Evolutionary conservation across 2,113 vertebrate genomes (phyloP).

Genomic region (Melospiza georgiana): DNA sequence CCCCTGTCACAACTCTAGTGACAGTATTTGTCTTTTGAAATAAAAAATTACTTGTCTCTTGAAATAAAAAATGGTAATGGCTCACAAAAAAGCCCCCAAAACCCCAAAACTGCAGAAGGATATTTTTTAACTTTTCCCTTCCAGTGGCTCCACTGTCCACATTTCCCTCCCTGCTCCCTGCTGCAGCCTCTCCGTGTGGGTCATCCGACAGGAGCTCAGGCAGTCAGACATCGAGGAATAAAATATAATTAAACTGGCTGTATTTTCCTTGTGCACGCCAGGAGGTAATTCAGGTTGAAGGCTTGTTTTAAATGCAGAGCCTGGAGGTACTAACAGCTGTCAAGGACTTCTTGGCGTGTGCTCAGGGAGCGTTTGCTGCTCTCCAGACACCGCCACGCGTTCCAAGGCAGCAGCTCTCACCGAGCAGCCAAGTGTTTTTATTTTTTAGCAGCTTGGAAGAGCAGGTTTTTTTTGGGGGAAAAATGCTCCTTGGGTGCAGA

Average conservation of each 20-base stretch:
- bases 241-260: background rate
- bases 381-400: background rate
- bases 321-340: background rate
- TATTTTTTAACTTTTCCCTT: background rate
- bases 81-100: background rate
- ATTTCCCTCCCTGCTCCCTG: background rate
- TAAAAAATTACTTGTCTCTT: background rate
- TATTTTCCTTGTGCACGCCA: background rate
- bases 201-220: background rate
- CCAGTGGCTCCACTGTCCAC: background rate
- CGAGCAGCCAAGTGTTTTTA: background rate
- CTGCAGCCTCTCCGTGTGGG: rapidly evolving
- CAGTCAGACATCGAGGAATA: background rate
- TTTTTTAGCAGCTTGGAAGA: background rate
- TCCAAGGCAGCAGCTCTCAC: background rate
- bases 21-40: conserved; percentile 2
- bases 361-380: background rate
- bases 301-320: background rate
- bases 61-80: background rate
- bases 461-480: background rate
- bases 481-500: background rate
- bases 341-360: background rate
- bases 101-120: rapidly evolving
- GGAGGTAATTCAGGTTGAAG: background rate
- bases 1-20: background rate